These are phyloP conservation scores for Callyntrura sp. DNA, from an alignment of 2,888 invertebrate genomes.

Conservation along the genomic window DNA sequence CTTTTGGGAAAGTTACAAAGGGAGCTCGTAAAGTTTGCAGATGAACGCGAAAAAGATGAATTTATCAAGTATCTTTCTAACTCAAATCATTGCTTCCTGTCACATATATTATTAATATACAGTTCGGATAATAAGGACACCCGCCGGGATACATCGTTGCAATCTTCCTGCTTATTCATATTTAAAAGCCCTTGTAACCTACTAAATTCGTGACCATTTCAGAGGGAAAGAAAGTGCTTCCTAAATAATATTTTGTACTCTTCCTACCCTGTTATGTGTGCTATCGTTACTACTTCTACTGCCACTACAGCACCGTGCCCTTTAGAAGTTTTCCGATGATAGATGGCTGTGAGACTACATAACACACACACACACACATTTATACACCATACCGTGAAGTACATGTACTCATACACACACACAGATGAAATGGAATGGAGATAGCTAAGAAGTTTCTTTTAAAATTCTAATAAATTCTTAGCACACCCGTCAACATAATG, in stretches of 20 bases:
- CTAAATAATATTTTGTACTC: background rate
- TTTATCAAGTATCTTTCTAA: slow-evolving; percentile 11
- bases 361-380: no score
- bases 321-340: no score
- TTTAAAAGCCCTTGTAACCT: slow-evolving; percentile 55
- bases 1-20: background rate
- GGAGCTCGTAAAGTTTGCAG: background rate
- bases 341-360: no score
- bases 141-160: slow-evolving; percentile 37
- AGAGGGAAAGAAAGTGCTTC: background rate
- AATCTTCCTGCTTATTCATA: slow-evolving; percentile 60
- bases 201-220: slow-evolving; percentile 45
- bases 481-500: slow-evolving; percentile 50
- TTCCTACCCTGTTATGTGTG: no score
- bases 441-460: slow-evolving; percentile 14
- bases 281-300: background rate
- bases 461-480: slow-evolving; percentile 56
- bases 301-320: background rate
- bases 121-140: slow-evolving; percentile 14
- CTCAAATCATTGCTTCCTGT: slow-evolving; percentile 47
- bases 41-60: slow-evolving; percentile 13
- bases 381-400: background rate
- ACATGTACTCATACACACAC: background rate
- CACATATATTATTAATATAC: slow-evolving; percentile 55
- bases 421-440: background rate